Percentiles rank a stretch among this genome's conserved stretches.
These are phyloP conservation scores for Holacanthus passer DNA, from an alignment of 2,113 vertebrate genomes.

Conservation along the genomic window DNA sequence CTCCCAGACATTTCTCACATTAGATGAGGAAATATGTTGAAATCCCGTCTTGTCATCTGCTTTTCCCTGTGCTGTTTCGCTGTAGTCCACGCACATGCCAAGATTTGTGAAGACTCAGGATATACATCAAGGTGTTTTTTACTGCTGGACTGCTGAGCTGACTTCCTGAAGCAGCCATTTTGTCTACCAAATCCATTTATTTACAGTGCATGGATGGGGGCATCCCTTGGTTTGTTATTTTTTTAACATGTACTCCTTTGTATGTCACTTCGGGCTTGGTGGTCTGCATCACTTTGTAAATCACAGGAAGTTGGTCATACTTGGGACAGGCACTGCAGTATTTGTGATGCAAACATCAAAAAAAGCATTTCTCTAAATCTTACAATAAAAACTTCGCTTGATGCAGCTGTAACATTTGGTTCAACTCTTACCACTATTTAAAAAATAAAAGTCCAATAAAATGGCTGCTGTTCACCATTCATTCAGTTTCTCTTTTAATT, in stretches of 20 bases:
- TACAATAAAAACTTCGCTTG: background rate
- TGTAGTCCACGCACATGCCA: slow-evolving; percentile 57
- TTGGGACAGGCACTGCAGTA: slow-evolving; percentile 28
- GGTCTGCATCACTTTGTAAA: slow-evolving; percentile 44
- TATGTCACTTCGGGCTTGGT: slow-evolving; percentile 37
- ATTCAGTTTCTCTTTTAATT: background rate
- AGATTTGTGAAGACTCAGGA: slow-evolving; percentile 77
- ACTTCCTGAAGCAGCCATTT: slow-evolving; percentile 50
- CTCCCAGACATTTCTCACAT: slow-evolving; percentile 28
- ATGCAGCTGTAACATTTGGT: slow-evolving; percentile 48
- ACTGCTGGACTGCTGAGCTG: slow-evolving; percentile 53
- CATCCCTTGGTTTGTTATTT: slow-evolving; percentile 37
- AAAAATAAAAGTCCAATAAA: slow-evolving; percentile 72
- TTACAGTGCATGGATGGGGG: slow-evolving; percentile 55
- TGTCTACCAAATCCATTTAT: slow-evolving; percentile 51
- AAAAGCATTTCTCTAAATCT: slow-evolving; percentile 20
- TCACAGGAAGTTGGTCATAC: slow-evolving; percentile 25
- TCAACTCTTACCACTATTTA: slow-evolving; percentile 59
- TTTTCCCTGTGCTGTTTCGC: slow-evolving; percentile 32
- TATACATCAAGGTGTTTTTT: slow-evolving; percentile 65
- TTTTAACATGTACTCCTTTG: slow-evolving; percentile 57
- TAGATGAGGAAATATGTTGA: slow-evolving; percentile 13
- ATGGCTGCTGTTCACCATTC: slow-evolving; percentile 73
- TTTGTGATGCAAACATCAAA: slow-evolving; percentile 44
- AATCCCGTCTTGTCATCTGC: slow-evolving; percentile 23